Evolutionary conservation across 1,140 invertebrate genomes (phyloP).

Genomic region (Tetramorium parvispinum): DNA sequence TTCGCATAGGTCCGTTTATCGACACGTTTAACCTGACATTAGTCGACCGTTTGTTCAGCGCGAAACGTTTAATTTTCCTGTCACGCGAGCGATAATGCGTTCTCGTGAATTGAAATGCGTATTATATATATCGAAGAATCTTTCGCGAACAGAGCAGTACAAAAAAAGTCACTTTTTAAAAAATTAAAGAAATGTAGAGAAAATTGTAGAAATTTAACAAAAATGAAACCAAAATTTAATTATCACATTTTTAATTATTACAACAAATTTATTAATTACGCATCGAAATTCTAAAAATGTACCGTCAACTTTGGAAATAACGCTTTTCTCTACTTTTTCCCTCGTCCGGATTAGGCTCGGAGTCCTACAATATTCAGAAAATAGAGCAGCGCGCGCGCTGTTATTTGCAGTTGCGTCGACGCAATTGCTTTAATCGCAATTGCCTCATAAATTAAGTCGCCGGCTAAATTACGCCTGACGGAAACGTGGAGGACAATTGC

Average conservation of each 20-base stretch:
- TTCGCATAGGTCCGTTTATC: neutral
- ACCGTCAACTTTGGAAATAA: neutral
- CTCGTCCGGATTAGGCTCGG: neutral
- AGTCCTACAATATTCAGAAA: neutral
- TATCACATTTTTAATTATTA: neutral
- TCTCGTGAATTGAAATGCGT: neutral
- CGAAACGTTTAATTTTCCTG: conserved; percentile 12
- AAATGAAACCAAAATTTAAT: neutral
- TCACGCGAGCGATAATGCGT: neutral
- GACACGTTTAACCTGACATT: neutral
- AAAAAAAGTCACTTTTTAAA: too few species aligned
- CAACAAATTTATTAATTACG: neutral
- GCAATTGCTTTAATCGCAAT: conserved; percentile 40
- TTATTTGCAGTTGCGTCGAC: conserved; percentile 15
- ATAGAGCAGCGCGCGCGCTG: neutral
- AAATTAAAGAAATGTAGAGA: neutral
- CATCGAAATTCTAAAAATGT: neutral
- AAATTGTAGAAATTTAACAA: neutral
- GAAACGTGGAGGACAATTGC: conserved; percentile 32
- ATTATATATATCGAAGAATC: neutral
- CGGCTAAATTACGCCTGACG: conserved; percentile 16
- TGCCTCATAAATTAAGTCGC: conserved; percentile 37
- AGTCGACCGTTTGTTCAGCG: neutral
- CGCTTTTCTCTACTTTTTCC: too few species aligned
- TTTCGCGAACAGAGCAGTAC: neutral